phyloP scores from a whole-genome alignment of 1,140 invertebrate genomes.

The Saccostrea cuccullata region DNA sequence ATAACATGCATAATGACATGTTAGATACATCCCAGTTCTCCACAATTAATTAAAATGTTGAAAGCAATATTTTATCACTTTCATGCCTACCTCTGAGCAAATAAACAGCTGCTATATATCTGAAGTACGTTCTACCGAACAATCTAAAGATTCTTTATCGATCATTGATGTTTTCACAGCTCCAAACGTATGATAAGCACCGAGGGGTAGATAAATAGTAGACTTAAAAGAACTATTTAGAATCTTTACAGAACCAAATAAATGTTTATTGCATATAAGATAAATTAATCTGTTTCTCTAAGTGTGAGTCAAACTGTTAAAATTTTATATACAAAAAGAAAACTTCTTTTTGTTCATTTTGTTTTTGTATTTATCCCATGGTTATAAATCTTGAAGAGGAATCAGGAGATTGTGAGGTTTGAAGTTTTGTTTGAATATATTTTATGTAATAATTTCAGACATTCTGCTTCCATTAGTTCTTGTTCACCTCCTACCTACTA shows the following conservation, averaged over 20 bases:
- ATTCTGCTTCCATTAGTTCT: too few species aligned
- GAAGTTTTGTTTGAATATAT: too few species aligned
- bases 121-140: background rate
- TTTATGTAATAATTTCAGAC: too few species aligned
- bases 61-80: conserved; percentile 11
- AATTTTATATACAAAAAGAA: background rate
- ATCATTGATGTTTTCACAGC: background rate
- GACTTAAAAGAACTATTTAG: background rate
- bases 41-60: background rate
- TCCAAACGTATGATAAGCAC: background rate
- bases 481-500: too few species aligned
- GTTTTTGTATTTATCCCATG: too few species aligned
- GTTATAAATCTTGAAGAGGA: too few species aligned
- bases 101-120: background rate
- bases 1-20: background rate
- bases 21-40: background rate
- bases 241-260: background rate
- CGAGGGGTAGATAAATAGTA: background rate
- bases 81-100: background rate
- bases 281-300: background rate
- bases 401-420: too few species aligned
- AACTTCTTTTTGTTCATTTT: too few species aligned
- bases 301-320: background rate
- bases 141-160: background rate
- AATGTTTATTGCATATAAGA: background rate